phyloP scores from a whole-genome alignment of 2,113 vertebrate genomes.

The Gopherus flavomarginatus region DNA sequence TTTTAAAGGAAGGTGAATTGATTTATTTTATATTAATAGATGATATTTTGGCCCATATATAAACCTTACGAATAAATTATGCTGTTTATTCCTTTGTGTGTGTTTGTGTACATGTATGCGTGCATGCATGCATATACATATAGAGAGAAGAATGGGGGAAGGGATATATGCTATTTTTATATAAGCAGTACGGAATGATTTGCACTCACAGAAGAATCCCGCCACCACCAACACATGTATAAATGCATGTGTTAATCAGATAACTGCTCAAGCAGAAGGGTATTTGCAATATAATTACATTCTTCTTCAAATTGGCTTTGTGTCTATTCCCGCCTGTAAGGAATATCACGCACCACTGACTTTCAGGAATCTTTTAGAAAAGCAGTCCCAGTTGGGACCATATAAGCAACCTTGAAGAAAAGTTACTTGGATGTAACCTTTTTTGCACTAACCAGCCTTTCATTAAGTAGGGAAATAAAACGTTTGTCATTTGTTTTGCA shows the following conservation, averaged over 20 bases:
- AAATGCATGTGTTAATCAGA: background rate
- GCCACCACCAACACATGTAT: background rate
- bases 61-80: background rate
- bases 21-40: background rate
- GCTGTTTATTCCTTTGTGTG: background rate
- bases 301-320: background rate
- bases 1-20: background rate
- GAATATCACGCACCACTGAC: background rate
- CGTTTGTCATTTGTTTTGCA: slow-evolving; percentile 20
- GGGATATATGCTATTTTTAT: background rate
- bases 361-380: background rate
- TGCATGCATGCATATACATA: too few relatives aligned
- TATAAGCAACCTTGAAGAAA: background rate
- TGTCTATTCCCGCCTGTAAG: background rate
- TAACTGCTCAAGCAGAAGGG: background rate
- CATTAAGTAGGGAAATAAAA: background rate
- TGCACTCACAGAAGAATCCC: background rate
- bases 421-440: background rate
- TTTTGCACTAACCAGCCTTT: background rate
- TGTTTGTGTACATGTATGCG: too few relatives aligned
- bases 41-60: background rate
- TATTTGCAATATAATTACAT: background rate
- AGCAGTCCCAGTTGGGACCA: background rate
- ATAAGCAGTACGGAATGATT: background rate
- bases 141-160: background rate